phyloP scores from a whole-genome alignment of 2,113 vertebrate species.

The Nematolebias whitei region DNA sequence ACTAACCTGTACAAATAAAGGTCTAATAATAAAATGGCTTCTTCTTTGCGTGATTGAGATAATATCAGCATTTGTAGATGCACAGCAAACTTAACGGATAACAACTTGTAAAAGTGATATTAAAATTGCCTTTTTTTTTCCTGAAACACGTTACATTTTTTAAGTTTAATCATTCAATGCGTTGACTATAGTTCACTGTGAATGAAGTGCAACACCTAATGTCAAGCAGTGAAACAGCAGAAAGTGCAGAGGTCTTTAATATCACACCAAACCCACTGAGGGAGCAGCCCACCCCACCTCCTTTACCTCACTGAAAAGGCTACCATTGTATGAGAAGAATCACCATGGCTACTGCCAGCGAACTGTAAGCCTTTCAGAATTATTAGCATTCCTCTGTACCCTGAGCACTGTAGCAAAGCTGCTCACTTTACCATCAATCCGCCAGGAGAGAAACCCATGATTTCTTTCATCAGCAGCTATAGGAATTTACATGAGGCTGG shows the following conservation, averaged over 20 bases:
- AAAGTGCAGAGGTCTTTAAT: conserved; percentile 68
- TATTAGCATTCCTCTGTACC: conserved; percentile 87
- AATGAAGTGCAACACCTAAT: conserved; percentile 45
- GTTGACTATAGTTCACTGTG: too few species aligned
- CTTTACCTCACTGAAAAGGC: conserved; percentile 74
- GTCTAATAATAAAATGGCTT: too few species aligned
- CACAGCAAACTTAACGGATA: too few species aligned
- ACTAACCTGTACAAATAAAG: too few species aligned
- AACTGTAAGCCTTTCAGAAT: conserved; percentile 88
- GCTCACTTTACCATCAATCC: conserved; percentile 68
- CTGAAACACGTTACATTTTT: too few species aligned
- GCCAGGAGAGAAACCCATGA: conserved; percentile 60
- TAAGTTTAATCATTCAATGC: too few species aligned
- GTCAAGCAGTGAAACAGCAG: conserved; percentile 64
- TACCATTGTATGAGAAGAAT: conserved; percentile 85
- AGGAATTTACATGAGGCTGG: conserved; percentile 75
- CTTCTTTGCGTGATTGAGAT: too few species aligned
- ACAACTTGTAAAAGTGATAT: too few species aligned
- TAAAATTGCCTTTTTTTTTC: too few species aligned
- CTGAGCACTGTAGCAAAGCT: conserved; percentile 76
- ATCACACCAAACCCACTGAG: conserved; percentile 58
- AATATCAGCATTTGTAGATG: too few species aligned
- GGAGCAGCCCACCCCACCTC: conserved; percentile 31
- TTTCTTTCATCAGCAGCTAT: conserved; percentile 65
- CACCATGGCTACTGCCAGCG: conserved; percentile 84